These are phyloP conservation scores for Eleutherodactylus coqui DNA, from an alignment of 2,797 vertebrate genomes.

Conservation along the genomic window DNA sequence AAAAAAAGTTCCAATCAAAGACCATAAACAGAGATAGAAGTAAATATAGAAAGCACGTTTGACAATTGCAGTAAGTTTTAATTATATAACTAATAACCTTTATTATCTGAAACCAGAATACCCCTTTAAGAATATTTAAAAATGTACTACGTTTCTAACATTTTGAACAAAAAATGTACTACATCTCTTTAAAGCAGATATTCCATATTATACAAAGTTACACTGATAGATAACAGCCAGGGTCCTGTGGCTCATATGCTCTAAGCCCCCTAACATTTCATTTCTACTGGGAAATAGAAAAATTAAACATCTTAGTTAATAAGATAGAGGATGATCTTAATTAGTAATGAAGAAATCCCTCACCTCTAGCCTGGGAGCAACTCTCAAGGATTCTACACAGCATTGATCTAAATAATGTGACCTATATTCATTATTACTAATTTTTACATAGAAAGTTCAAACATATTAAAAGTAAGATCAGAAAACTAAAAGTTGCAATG, in stretches of 20 bases:
- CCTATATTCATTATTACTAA: constrained; percentile 21
- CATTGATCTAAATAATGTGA: constrained; percentile 40
- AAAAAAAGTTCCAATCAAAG: no score
- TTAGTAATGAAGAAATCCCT: constrained; percentile 49
- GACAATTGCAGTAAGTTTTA: no score
- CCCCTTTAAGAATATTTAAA: not conserved
- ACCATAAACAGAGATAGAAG: no score
- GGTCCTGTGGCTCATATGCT: not conserved
- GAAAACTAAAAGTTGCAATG: not conserved
- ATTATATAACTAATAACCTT: no score
- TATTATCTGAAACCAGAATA: not conserved
- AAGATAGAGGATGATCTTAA: constrained; percentile 26
- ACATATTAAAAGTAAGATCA: constrained; percentile 15
- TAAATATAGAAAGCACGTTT: no score
- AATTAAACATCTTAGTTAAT: constrained; percentile 41
- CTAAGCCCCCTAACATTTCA: constrained; percentile 8
- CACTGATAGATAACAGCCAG: not conserved
- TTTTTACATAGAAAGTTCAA: not conserved
- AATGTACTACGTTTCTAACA: not conserved
- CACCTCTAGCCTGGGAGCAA: constrained; percentile 30
- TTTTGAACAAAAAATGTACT: not conserved
- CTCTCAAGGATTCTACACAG: not conserved
- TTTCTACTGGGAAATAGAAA: not conserved
- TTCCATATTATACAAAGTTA: not conserved
- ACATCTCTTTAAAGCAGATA: not conserved